Evolutionary conservation across 2,888 invertebrate genomes (phyloP).

Genomic region (Nysson spinosus): DNA sequence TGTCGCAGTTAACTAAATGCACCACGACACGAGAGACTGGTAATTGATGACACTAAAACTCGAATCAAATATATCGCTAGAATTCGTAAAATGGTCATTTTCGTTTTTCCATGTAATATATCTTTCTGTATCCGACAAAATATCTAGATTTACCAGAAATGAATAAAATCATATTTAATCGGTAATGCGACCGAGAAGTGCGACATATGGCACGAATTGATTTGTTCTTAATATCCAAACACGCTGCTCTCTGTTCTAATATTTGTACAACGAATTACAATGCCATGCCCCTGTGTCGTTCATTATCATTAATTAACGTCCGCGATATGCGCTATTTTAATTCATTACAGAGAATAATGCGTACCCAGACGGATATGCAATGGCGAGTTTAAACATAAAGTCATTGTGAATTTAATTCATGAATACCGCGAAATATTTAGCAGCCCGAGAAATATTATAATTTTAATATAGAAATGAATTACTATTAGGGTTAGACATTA

Average conservation of each 20-base stretch:
- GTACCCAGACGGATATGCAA: neutral
- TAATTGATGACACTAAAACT: conserved; percentile 9
- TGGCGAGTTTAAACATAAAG: neutral
- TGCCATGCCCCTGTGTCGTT: neutral
- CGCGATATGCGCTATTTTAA: neutral
- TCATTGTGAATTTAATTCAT: too few species aligned
- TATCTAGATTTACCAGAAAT: too few species aligned
- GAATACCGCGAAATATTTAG: too few species aligned
- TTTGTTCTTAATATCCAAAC: neutral
- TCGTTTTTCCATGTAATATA: too few species aligned
- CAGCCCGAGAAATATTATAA: too few species aligned
- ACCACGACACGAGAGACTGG: neutral
- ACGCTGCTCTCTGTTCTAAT: neutral
- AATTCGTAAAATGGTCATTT: too few species aligned
- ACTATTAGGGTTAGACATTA: too few species aligned
- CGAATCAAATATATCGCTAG: too few species aligned
- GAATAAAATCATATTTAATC: too few species aligned
- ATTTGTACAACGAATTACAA: neutral
- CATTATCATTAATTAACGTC: neutral
- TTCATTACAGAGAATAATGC: neutral
- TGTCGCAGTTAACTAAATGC: neutral
- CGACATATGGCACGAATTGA: neutral
- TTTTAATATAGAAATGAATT: too few species aligned
- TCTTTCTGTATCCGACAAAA: too few species aligned
- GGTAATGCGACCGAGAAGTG: neutral